Base-by-base conservation (phyloP, 2,113 vertebrate genomes). In the Ancistrus triradiatus region DNA sequence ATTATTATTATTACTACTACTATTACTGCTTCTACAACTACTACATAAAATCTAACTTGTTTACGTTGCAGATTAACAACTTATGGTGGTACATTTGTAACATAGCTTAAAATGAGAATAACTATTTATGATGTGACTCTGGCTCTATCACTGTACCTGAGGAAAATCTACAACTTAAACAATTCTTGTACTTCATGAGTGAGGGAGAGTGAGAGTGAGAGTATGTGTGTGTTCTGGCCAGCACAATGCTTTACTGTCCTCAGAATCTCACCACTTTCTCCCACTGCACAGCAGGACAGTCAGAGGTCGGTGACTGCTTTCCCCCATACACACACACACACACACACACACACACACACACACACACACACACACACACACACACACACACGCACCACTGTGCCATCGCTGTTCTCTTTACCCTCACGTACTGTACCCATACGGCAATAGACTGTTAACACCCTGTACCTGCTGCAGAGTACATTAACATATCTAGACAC, bases 221-320 rank as follows among this genome's bases (percentile, higher is more conserved):
- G 60, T 71, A 69, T 66, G 75, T 46, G 64, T 52, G 61, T 74
- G 61, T 79, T 67, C 64, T 28, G 61, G 49, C 2, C 60, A 52
- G 56, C 68, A 86, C 81, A 86, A 83, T 76, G 78, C 79, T 77
- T 73, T 71, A 81, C 83, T 88, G 83, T 88, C 83, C 80, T 76
- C 71, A 58, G 74, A 78, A 78, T 59, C 72, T 71, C 53, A 62
- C 69, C 77, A 75, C 70, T 73, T 66, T 79, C 74, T 71, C 31
- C 24, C 76, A 77, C 73, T 59, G 77, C 82, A 74, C 83, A 80
- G 80, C 83, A 78, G 80, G 85, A 77, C 63, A 77, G 81, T 72
- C 80, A 78, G 77, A 83, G 85, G 83, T 88, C 83, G 80, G 69
- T 80, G 80, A 81, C 77, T 74, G 81, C 78, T 81, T 37, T 37